Base-by-base conservation (phyloP, 2,888 invertebrate species). In the Tanypteryx hageni region DNA sequence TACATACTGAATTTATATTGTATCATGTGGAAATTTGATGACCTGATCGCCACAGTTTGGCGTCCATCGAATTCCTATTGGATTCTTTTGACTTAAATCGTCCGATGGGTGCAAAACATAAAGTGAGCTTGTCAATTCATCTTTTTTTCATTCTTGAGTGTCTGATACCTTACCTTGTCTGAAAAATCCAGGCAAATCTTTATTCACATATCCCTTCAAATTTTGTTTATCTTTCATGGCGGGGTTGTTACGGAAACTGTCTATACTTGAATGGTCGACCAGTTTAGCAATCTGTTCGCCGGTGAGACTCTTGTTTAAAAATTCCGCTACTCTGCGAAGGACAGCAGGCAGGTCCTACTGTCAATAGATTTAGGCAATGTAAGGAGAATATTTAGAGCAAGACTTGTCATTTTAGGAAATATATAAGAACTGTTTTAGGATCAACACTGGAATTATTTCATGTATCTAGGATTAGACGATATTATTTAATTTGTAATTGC, bases 241-340 rank as follows among this genome's bases (percentile, higher is more conserved):
- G 14, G 92, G 82, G 22, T 57, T 68, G 10, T 92, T 92, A 14
- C 64, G 59, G 14, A 82, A 92, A 16, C 83, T 92, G n/a, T 82
- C 64, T 11, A 92, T 92, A 18, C 76, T 61, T 9, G 83, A 9
- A 57, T 83, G 14, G 22, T 83, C 92, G 14, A 27, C 61, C n/a
- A 92, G 58, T 22, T 58, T 83, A 27, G 16, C 27, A 16, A 92
- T 59, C 31, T 92, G 83, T 9, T 92, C 92, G 0, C 61, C 92
- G 10, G 83, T 27, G 0, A 83, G n/a, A 27, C 59, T 92, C 22
- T 92, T 92, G 16, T 59, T 59, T 18, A 89, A 44, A 14, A 89
- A 89, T 11, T 89, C 64, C 11, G 89, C 89, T 10, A 44, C 44
- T 44, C 64, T 61, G 0, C 89, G 64, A 27, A 89, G 31, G 11